Evolutionary conservation across 2,113 vertebrate genomes (phyloP).

Genomic region (Melanerpes formicivorus): DNA sequence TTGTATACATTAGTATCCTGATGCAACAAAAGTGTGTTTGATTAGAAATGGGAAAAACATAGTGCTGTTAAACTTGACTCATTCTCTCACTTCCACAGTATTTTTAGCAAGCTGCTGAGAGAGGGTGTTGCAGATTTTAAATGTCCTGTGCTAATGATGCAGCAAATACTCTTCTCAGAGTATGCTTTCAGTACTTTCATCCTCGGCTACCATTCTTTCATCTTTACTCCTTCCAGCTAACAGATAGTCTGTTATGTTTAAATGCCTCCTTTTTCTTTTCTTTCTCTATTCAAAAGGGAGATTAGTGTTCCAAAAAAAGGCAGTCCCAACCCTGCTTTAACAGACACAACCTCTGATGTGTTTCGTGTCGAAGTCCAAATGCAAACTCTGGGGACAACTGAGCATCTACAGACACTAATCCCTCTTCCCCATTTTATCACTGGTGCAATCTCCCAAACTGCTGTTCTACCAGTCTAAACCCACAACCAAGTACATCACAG

Average conservation of each 20-base stretch:
- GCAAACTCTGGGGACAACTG: neutral
- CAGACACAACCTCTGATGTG: neutral
- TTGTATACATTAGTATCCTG: neutral
- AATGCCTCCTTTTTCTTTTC: neutral
- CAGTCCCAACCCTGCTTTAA: neutral
- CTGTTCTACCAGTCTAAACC: slow-evolving; percentile 57
- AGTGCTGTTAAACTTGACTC: neutral
- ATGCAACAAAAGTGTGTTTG: neutral
- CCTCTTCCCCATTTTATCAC: neutral
- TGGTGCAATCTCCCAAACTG: neutral
- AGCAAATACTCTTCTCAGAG: neutral
- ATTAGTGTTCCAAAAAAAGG: neutral
- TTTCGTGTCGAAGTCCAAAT: neutral
- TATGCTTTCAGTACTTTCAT: neutral
- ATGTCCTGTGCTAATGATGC: neutral
- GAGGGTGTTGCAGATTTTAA: neutral
- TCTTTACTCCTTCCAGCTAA: neutral
- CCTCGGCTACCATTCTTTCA: neutral
- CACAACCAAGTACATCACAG: slow-evolving; percentile 58
- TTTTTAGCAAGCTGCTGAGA: neutral
- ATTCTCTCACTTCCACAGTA: neutral
- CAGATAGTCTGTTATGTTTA: neutral
- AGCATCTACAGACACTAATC: neutral
- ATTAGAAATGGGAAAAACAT: neutral
- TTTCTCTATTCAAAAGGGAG: neutral